These are phyloP conservation scores for Sphaeridia pumilis DNA, from an alignment of 2,888 invertebrate genomes.

Conservation along the genomic window DNA sequence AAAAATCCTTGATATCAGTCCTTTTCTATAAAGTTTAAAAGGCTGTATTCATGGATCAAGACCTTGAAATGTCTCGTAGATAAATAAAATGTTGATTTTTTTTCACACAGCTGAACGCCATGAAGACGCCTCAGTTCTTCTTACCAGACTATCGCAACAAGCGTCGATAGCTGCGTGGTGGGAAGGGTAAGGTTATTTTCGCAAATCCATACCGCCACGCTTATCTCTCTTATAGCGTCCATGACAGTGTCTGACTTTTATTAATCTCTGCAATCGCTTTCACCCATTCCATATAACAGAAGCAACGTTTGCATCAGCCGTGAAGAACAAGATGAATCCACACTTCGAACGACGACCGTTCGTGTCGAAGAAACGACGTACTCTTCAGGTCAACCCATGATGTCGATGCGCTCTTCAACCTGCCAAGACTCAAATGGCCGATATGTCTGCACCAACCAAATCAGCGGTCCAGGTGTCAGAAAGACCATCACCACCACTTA, in stretches of 20 bases:
- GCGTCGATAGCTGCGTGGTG: slow-evolving; percentile 40
- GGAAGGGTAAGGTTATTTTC: slow-evolving; percentile 43
- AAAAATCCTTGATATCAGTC: too few relatives aligned
- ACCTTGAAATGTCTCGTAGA: too few relatives aligned
- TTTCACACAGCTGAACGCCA: too few relatives aligned
- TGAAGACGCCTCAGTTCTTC: background rate
- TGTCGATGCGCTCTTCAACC: slow-evolving; percentile 40
- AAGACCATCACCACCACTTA: slow-evolving; percentile 52
- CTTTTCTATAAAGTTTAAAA: too few relatives aligned
- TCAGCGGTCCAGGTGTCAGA: slow-evolving; percentile 41
- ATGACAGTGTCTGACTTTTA: too few relatives aligned
- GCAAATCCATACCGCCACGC: background rate
- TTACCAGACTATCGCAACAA: background rate
- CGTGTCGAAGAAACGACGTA: too few relatives aligned
- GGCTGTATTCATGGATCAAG: too few relatives aligned
- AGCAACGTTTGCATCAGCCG: slow-evolving; percentile 54
- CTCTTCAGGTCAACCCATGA: slow-evolving; percentile 19
- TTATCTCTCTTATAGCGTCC: too few relatives aligned
- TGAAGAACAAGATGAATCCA: slow-evolving; percentile 41
- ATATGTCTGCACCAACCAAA: slow-evolving; percentile 47
- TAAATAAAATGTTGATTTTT: too few relatives aligned
- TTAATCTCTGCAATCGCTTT: too few relatives aligned
- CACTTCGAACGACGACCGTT: too few relatives aligned
- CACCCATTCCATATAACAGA: slow-evolving; percentile 38
- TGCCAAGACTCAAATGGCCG: slow-evolving; percentile 44